Percentiles rank a stretch among this genome's conserved stretches.
Conservation (phyloP, 1,140 invertebrate genomes). For the Caenorhabditis tropicalis region DNA sequence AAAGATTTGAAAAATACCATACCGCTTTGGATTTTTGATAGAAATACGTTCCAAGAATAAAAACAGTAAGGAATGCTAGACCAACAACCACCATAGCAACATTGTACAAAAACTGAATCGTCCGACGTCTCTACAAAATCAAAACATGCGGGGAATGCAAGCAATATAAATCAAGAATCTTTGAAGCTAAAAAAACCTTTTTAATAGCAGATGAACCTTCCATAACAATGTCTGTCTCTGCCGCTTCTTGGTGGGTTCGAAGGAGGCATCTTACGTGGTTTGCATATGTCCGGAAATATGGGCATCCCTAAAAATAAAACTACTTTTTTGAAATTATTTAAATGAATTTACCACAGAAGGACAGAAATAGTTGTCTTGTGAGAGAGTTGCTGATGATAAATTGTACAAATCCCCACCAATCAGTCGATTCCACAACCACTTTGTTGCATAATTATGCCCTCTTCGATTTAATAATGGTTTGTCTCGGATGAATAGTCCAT, state of each 20-base stretch:
- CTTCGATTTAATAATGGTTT: conserved; percentile 60
- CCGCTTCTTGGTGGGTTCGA: conserved; percentile 60
- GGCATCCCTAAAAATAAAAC: conserved; percentile 60
- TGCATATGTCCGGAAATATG: conserved; percentile 66
- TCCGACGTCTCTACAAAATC: conserved; percentile 40
- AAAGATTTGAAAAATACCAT: background rate
- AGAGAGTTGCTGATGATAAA: conserved; percentile 66
- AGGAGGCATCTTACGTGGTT: conserved; percentile 63
- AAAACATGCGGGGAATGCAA: background rate
- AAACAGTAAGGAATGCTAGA: conserved; percentile 61
- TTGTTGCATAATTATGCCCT: conserved; percentile 69
- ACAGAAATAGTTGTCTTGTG: conserved; percentile 64
- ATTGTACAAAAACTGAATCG: conserved; percentile 59
- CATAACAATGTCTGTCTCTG: conserved; percentile 39
- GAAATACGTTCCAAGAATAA: conserved; percentile 65
- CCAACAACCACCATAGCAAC: conserved; percentile 59
- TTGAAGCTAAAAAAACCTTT: background rate
- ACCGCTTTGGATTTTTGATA: conserved; percentile 68
- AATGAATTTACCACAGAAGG: conserved; percentile 43
- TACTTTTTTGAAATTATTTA: background rate
- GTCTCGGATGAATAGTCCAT: conserved; percentile 65
- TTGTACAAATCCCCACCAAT: conserved; percentile 69
- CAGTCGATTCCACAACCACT: conserved; percentile 71
- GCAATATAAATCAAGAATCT: background rate
- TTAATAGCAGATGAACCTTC: conserved; percentile 50